Conservation (phyloP, 2,797 vertebrate genomes). For the Netta rufina region DNA sequence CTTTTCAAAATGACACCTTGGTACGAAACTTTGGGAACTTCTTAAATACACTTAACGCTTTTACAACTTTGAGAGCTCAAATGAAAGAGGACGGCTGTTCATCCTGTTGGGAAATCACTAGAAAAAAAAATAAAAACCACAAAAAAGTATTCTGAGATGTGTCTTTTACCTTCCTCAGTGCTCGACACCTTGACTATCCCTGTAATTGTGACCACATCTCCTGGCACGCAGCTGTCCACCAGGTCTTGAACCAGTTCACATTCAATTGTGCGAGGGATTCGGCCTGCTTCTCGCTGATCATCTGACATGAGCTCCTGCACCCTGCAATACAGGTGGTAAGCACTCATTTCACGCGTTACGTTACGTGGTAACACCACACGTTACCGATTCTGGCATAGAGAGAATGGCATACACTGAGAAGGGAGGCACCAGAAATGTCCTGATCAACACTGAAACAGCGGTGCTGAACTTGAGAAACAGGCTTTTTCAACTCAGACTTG, state of each 20-base stretch:
- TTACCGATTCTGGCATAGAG: not conserved
- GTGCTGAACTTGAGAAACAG: not conserved
- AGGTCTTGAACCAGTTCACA: constrained; percentile 94
- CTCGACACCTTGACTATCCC: constrained; percentile 92
- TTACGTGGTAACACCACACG: no score
- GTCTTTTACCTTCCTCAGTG: constrained; percentile 84
- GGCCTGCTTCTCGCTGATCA: constrained; percentile 92
- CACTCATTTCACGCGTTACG: accelerated
- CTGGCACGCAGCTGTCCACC: constrained; percentile 95
- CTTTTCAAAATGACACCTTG: not conserved
- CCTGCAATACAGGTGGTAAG: constrained; percentile 65
- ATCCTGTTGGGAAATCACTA: not conserved
- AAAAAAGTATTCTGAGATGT: not conserved
- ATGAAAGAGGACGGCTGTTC: not conserved
- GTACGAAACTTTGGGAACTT: not conserved
- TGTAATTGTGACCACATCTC: constrained; percentile 91
- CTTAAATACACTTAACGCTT: not conserved
- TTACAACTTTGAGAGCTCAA: not conserved
- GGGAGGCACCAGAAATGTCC: not conserved
- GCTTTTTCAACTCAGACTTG: not conserved
- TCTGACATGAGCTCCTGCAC: constrained; percentile 93
- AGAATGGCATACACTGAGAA: not conserved
- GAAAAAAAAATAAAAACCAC: not conserved
- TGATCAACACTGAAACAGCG: not conserved
- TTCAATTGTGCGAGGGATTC: constrained; percentile 95